phyloP scores from a whole-genome alignment of 2,888 invertebrate species.

The Sceliomorpha sp. region DNA sequence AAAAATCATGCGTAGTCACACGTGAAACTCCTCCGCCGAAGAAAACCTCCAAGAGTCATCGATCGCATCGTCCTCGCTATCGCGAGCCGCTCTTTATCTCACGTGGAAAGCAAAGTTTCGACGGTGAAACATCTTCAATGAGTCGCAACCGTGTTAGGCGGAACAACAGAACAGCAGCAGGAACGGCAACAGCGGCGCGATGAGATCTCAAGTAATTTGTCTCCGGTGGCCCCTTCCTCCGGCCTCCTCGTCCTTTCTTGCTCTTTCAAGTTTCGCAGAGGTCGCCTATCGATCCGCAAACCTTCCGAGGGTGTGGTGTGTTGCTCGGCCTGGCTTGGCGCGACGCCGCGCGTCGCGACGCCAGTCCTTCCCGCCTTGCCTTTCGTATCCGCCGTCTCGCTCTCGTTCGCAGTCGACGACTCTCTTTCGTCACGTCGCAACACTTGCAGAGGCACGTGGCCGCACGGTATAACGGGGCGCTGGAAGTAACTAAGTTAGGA shows the following conservation, averaged over 20 bases:
- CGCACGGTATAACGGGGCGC: too few species aligned
- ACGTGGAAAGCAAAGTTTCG: too few species aligned
- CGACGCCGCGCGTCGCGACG: conserved; percentile 61
- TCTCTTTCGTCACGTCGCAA: too few species aligned
- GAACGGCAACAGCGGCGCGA: conserved; percentile 25
- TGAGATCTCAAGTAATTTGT: conserved; percentile 66
- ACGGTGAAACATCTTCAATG: too few species aligned
- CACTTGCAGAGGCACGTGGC: conserved; percentile 71
- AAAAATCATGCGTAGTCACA: too few species aligned
- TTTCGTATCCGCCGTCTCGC: conserved; percentile 11
- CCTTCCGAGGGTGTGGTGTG: conserved; percentile 58
- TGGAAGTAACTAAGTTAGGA: conserved; percentile 35
- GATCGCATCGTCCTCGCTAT: too few species aligned
- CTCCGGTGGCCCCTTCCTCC: conserved; percentile 55
- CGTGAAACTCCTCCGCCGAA: too few species aligned
- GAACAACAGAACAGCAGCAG: conserved; percentile 37
- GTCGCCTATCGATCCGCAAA: conserved; percentile 65
- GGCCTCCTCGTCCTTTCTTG: conserved; percentile 51
- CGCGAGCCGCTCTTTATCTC: too few species aligned
- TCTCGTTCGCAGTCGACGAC: conserved; percentile 22
- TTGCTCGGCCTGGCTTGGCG: conserved; percentile 42
- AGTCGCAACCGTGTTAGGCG: too few species aligned
- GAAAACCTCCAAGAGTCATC: too few species aligned
- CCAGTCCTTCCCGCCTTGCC: conserved; percentile 37
- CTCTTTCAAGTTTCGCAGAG: conserved; percentile 57